phyloP scores from a whole-genome alignment of 92 coral and sea anemone genomes.

The Zoanthus sansibaricus region DNA sequence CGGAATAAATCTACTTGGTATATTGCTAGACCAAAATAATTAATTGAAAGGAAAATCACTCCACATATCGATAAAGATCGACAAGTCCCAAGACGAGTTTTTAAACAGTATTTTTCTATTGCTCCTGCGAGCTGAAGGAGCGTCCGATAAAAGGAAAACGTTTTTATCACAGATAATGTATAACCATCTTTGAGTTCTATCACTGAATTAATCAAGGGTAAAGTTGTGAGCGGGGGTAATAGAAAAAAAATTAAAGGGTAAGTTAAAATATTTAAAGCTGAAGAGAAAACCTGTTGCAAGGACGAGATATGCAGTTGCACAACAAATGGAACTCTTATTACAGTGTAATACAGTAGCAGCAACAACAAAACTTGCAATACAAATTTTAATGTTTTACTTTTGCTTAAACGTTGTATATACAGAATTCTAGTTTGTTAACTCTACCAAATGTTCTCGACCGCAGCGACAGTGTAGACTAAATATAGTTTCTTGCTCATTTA shows the following conservation, averaged over 20 bases:
- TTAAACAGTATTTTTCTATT: slow-evolving; percentile 68
- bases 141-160: slow-evolving; percentile 74
- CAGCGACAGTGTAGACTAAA: too few species aligned
- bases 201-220: slow-evolving; percentile 80
- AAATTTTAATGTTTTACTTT: too few species aligned
- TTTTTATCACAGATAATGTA: slow-evolving; percentile 65
- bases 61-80: slow-evolving; percentile 79
- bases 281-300: background rate
- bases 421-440: background rate
- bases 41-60: slow-evolving; percentile 52
- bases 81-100: slow-evolving; percentile 69
- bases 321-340: background rate
- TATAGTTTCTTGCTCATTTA: background rate
- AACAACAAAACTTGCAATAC: background rate
- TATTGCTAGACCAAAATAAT: too few species aligned
- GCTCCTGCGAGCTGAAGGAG: slow-evolving; percentile 89
- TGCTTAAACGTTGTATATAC: background rate
- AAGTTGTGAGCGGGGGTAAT: slow-evolving; percentile 30
- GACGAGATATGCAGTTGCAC: background rate
- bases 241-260: background rate
- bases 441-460: background rate
- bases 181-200: slow-evolving; percentile 86
- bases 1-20: too few species aligned
- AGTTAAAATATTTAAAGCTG: background rate
- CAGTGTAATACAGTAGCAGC: background rate